Evolutionary conservation across 53 echinoderm and acorn worm genomes (phyloP).

Genomic region (Actinopyga echinites): DNA sequence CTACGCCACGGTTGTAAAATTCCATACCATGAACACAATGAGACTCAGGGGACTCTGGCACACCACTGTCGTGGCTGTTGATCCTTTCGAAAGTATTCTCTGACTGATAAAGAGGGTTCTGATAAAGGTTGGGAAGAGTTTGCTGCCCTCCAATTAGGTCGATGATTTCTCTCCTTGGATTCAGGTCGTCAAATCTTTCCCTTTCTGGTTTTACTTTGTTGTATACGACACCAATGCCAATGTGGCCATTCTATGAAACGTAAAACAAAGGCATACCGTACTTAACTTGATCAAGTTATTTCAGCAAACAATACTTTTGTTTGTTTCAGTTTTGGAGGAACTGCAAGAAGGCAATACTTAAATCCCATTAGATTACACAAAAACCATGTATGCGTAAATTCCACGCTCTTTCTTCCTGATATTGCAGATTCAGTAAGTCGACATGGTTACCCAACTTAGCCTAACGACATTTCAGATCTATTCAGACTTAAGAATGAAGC

Average conservation of each 20-base stretch:
- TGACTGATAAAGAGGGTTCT: neutral
- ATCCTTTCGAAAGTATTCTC: neutral
- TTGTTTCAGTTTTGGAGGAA: too few relatives aligned
- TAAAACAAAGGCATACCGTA: too few relatives aligned
- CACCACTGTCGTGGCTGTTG: conserved; percentile 20
- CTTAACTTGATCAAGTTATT: too few relatives aligned
- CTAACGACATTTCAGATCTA: too few relatives aligned
- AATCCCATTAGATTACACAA: too few relatives aligned
- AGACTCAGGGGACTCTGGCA: neutral
- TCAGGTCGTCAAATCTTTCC: neutral
- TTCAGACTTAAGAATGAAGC: too few relatives aligned
- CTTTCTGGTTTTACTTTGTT: neutral
- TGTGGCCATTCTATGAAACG: neutral
- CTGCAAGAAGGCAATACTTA: too few relatives aligned
- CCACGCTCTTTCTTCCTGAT: too few relatives aligned
- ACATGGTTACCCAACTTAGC: too few relatives aligned
- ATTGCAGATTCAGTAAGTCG: too few relatives aligned
- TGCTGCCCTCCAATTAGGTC: neutral
- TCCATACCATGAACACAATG: neutral
- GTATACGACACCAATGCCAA: neutral
- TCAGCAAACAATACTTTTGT: too few relatives aligned
- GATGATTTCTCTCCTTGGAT: neutral
- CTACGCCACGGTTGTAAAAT: neutral
- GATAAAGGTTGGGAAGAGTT: neutral
- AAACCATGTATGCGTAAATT: too few relatives aligned